Conservation (phyloP, 1,140 invertebrate species). For the Anastrepha ludens region DNA sequence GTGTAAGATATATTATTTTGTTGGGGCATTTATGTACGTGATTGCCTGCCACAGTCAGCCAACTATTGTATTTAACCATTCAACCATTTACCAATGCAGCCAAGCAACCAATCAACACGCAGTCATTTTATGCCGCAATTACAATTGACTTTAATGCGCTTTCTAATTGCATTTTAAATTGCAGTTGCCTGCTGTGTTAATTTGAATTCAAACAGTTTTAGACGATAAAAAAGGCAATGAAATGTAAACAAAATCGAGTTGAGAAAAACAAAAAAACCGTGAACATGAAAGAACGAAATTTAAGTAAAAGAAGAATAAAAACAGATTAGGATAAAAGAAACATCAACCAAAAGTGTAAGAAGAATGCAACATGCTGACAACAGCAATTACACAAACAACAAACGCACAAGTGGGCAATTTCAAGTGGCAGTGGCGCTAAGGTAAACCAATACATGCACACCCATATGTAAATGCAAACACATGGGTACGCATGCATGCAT, state of each 20-base stretch:
- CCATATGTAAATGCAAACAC: neutral
- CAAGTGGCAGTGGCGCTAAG: conserved; percentile 31
- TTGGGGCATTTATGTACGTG: neutral
- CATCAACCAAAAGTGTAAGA: neutral
- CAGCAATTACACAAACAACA: conserved; percentile 42
- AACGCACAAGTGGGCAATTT: neutral
- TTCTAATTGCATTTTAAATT: conserved; percentile 51
- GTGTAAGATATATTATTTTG: conserved; percentile 12
- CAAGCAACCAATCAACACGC: neutral
- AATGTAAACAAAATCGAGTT: conserved; percentile 36
- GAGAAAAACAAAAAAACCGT: neutral
- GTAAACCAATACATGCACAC: neutral
- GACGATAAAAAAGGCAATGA: conserved; percentile 48
- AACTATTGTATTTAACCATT: neutral
- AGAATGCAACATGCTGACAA: conserved; percentile 44
- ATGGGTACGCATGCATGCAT: neutral
- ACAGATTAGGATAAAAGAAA: neutral
- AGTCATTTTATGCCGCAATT: conserved; percentile 32
- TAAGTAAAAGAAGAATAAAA: neutral
- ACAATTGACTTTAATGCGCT: conserved; percentile 44
- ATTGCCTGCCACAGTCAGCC: neutral
- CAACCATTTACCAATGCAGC: neutral
- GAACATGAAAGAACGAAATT: conserved; percentile 10
- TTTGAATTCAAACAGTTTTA: conserved; percentile 48
- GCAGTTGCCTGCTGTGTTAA: conserved; percentile 50